phyloP scores from a whole-genome alignment of 2,113 vertebrate species.

The Colinus virginianus region DNA sequence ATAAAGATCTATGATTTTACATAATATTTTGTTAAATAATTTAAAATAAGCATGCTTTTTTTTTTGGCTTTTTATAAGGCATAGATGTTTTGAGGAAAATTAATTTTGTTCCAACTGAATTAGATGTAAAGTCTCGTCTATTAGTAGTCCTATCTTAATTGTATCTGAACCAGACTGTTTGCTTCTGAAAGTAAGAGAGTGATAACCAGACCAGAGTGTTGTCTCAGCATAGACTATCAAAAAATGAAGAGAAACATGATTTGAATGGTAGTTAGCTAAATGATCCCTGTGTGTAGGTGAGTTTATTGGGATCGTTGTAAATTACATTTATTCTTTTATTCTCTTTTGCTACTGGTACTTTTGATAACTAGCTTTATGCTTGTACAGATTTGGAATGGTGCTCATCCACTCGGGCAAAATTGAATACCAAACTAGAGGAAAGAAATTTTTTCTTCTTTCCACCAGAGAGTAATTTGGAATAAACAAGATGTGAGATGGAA shows the following conservation, averaged over 20 bases:
- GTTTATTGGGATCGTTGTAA: background rate
- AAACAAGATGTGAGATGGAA: background rate
- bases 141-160: background rate
- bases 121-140: background rate
- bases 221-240: background rate
- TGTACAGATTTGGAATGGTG: background rate
- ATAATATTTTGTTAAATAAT: background rate
- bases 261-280: background rate
- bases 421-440: background rate
- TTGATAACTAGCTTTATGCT: accelerated
- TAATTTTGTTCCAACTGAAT: background rate
- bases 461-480: background rate
- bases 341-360: background rate
- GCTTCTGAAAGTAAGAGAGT: background rate
- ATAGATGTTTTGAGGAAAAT: background rate
- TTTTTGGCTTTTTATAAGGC: background rate
- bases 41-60: background rate
- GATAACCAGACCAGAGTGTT: background rate
- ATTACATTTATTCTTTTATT: background rate
- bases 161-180: background rate
- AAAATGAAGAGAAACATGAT: background rate
- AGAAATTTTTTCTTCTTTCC: background rate
- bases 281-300: background rate
- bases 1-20: background rate
- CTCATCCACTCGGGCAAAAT: background rate